Evolutionary conservation across 2,888 invertebrate genomes (phyloP).

Genomic region (Notodonta dromedarius): DNA sequence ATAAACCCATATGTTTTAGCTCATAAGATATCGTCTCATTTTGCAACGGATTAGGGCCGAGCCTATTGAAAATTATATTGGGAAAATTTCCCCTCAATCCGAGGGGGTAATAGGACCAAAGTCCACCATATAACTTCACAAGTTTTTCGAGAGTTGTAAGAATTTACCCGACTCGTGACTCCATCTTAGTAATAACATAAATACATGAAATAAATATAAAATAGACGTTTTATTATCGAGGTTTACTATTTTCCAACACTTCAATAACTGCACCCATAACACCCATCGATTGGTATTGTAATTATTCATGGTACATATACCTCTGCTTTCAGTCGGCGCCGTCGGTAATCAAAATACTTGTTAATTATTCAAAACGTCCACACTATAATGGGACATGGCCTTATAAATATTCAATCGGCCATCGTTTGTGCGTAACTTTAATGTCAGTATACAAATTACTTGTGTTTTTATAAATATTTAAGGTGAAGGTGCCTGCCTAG

Average conservation of each 20-base stretch:
- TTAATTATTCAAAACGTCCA: slow-evolving; percentile 80
- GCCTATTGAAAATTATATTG: too few relatives aligned
- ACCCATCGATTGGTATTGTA: slow-evolving; percentile 47
- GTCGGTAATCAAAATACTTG: slow-evolving; percentile 55
- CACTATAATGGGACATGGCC: slow-evolving; percentile 70
- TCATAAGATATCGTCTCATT: too few relatives aligned
- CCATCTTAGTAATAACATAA: neutral
- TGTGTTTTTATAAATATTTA: neutral
- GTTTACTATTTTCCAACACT: slow-evolving; percentile 6
- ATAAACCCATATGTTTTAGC: too few relatives aligned
- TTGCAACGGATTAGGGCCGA: too few relatives aligned
- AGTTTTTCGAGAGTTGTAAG: too few relatives aligned
- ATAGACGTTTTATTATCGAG: neutral
- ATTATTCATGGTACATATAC: slow-evolving; percentile 48
- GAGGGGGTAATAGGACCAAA: too few relatives aligned
- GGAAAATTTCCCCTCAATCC: too few relatives aligned
- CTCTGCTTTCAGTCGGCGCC: slow-evolving; percentile 58
- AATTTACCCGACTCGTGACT: too few relatives aligned
- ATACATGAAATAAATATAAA: neutral
- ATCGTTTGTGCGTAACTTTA: slow-evolving; percentile 42
- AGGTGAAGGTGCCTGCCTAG: too few relatives aligned
- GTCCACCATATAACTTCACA: too few relatives aligned
- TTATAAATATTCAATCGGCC: slow-evolving; percentile 75
- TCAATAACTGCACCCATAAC: slow-evolving; percentile 35
- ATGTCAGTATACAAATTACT: slow-evolving; percentile 33